Base-by-base conservation (phyloP, 2,113 vertebrate species). In the Zonotrichia leucophrys region DNA sequence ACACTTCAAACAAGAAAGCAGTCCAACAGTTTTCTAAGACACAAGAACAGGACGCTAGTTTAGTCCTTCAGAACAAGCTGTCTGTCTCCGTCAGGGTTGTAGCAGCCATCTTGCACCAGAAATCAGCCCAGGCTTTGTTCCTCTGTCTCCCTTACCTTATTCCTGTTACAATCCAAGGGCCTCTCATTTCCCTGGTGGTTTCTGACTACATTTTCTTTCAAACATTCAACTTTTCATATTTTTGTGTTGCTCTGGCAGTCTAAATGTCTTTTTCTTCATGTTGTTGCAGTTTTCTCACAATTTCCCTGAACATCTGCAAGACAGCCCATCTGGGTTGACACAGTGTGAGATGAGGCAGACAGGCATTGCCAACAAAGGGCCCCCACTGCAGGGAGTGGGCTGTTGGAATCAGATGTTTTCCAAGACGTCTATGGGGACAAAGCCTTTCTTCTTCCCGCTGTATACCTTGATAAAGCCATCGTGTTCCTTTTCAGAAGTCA, bases 391-490 rank as follows among this genome's bases (percentile, higher is more conserved):
- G 86, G 46, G 33, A 88, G 86, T 20, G 17, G 91, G 76, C 62
- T 79, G 75, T 21, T n/a, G 91, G 14, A 75, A 69, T 99, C 99
- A 99, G 97, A 99, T 98, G 88, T 98, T 98, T 96, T 99, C 99
- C 78, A 99, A 98, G 85, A 99, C 93, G 2, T 99, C 98, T 37
- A 98, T 97, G 56, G 99, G 99, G 69, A 99, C 98, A 5, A 98
- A 99, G 83, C 99, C 99, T 96, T 97, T 98, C 97, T 99, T 99
- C 97, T 99, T 99, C 68, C 99, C 99, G 7, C 99, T 98, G 94
- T 97, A 97, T 87, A 99, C 99, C 96, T 98, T 98, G 97, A 99
- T 98, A 97, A 99, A 99, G 96, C 99, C 99, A 1, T 98, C 97
- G 3, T 90, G 97, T 79, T 99, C 99, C 23, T 98, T 98, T 96